These are phyloP conservation scores for Penaeus vannamei DNA, from an alignment of 1,140 invertebrate genomes.

Conservation along the genomic window DNA sequence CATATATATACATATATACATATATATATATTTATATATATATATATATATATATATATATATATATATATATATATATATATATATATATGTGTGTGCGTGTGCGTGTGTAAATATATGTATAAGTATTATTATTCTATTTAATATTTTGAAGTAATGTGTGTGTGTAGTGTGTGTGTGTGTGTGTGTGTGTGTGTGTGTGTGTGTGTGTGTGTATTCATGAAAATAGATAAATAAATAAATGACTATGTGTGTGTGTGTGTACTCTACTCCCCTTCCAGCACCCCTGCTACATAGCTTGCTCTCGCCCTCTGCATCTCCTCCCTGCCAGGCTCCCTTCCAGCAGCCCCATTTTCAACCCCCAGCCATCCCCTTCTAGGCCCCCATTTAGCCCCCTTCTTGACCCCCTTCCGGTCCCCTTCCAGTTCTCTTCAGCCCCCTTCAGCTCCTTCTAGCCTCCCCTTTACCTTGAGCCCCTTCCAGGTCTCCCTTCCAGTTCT, in stretches of 20 bases:
- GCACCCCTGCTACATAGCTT: not conserved
- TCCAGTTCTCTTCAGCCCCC: too few relatives aligned
- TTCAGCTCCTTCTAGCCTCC: too few relatives aligned
- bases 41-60: constrained; percentile 35
- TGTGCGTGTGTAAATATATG: not conserved
- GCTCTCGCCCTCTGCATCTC: constrained; percentile 7
- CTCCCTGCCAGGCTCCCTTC: not conserved
- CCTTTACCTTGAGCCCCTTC: too few relatives aligned
- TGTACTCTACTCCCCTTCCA: not conserved
- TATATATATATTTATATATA: constrained; percentile 17
- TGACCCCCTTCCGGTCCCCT: too few relatives aligned
- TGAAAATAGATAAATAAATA: not conserved
- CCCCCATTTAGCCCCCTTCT: not conserved
- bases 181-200: constrained; percentile 8
- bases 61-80: constrained; percentile 25
- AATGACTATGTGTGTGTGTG: not conserved
- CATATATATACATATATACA: constrained; percentile 6
- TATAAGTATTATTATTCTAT: too few relatives aligned
- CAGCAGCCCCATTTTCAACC: not conserved
- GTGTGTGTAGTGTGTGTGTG: not conserved
- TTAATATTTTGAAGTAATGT: too few relatives aligned
- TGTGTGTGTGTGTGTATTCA: not conserved
- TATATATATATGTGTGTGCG: not conserved
- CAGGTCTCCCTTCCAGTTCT: too few relatives aligned
- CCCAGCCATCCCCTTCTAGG: not conserved